Conservation (phyloP, 2,113 vertebrate species). For the Ahaetulla prasina region DNA sequence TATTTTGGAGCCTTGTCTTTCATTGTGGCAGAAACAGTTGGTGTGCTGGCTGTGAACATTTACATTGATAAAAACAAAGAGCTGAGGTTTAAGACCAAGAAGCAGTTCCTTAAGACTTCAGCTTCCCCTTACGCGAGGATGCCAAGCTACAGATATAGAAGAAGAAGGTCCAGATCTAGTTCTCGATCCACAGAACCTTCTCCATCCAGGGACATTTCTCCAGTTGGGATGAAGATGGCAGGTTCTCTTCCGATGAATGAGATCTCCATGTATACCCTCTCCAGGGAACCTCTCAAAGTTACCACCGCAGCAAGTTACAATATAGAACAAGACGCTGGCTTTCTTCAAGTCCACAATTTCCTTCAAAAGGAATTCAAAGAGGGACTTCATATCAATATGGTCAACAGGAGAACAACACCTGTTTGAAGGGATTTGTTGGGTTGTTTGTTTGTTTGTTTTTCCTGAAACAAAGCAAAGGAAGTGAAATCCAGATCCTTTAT, state of each 20-base stretch:
- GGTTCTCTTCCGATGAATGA: constrained; percentile 86
- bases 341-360: constrained; percentile 96
- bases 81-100: constrained; percentile 82
- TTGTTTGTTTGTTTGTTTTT: neutral
- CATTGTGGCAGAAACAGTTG: constrained; percentile 93
- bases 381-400: constrained; percentile 73
- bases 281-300: constrained; percentile 84
- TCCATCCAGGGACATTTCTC: constrained; percentile 86
- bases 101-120: constrained; percentile 88
- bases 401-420: constrained; percentile 92
- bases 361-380: constrained; percentile 94
- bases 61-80: constrained; percentile 98
- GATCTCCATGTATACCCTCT: constrained; percentile 94
- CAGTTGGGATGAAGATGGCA: constrained; percentile 80
- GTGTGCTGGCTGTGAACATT: constrained; percentile 95
- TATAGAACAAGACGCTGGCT: constrained; percentile 86
- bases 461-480: neutral
- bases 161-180: constrained; percentile 85
- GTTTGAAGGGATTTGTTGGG: constrained; percentile 74
- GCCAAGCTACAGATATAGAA: constrained; percentile 90
- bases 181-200: constrained; percentile 88
- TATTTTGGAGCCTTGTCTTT: constrained; percentile 98
- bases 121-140: constrained; percentile 95
- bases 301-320: constrained; percentile 86
- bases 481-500: constrained; percentile 36